Conservation (phyloP, 2,888 invertebrate genomes). For the Caenorhabditis doughertyi region DNA sequence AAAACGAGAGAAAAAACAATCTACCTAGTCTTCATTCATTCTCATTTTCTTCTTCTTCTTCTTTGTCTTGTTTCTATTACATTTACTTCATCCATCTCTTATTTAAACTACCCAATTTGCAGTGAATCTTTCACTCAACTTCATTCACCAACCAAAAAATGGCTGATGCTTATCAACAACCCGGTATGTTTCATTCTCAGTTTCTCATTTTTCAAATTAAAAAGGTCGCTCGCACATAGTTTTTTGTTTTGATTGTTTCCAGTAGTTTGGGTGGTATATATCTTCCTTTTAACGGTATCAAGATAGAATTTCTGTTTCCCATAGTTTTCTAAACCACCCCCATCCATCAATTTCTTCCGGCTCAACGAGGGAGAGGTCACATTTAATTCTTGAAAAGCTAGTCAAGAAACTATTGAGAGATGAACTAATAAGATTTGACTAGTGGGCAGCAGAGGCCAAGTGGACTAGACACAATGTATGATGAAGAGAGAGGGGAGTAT, state of each 20-base stretch:
- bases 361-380: slow-evolving; percentile 21
- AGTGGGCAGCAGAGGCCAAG: slow-evolving; percentile 36
- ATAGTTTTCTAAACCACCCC: slow-evolving; percentile 1
- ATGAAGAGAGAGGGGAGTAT: not conserved
- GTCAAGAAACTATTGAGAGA: slow-evolving; percentile 43
- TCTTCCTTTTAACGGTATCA: not conserved
- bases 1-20: slow-evolving; percentile 31
- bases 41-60: slow-evolving; percentile 1
- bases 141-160: slow-evolving; percentile 22
- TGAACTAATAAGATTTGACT: slow-evolving; percentile 59
- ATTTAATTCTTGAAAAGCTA: slow-evolving; percentile 27
- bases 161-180: slow-evolving; percentile 53
- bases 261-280: not conserved
- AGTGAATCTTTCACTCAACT: slow-evolving; percentile 25
- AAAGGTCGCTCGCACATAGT: too few species aligned
- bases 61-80: slow-evolving; percentile 30
- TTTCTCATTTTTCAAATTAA: not conserved
- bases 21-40: not conserved
- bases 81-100: not conserved
- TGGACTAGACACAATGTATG: slow-evolving; percentile 28
- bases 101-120: slow-evolving; percentile 29
- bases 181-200: slow-evolving; percentile 32
- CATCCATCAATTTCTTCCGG: slow-evolving; percentile 31
- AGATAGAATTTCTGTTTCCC: not conserved
- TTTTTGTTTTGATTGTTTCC: not conserved